Conservation (phyloP, 2,797 vertebrate species). For the Silurus lanzhouensis region DNA sequence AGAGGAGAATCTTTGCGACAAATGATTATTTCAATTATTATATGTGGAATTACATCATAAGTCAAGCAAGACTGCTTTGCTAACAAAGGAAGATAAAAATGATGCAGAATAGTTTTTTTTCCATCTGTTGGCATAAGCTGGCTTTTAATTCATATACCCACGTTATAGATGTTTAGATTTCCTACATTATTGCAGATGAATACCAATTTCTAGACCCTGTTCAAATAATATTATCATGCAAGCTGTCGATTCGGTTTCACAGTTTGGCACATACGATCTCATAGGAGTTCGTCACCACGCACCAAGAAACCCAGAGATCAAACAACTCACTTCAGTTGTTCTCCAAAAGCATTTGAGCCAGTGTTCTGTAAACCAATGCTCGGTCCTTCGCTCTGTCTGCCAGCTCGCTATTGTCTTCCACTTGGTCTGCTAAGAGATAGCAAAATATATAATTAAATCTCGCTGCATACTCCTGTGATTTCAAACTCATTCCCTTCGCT, state of each 20-base stretch:
- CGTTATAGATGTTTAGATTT: not conserved
- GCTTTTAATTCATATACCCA: not conserved
- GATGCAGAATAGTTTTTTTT: not conserved
- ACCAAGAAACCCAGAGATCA: conserved; percentile 25
- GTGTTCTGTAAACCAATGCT: conserved; percentile 33
- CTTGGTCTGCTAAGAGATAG: conserved; percentile 55
- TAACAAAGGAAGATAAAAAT: no score
- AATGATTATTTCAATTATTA: not conserved
- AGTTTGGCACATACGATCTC: conserved; percentile 46
- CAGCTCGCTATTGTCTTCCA: conserved; percentile 56
- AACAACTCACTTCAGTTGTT: conserved; percentile 26
- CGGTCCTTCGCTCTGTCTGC: conserved; percentile 6
- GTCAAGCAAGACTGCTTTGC: not conserved
- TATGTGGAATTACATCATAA: not conserved
- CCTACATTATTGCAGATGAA: not conserved
- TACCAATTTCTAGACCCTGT: not conserved
- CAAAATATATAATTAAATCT: conserved; percentile 60
- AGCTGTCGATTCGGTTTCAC: conserved; percentile 29
- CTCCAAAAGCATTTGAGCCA: conserved; percentile 29
- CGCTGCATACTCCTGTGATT: conserved; percentile 55
- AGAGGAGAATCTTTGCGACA: not conserved
- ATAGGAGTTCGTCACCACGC: conserved; percentile 33
- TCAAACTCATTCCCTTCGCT: conserved; percentile 44
- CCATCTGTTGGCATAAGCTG: not conserved
- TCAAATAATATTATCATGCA: conserved; percentile 18